Evolutionary conservation across 1,140 invertebrate species (phyloP).

Genomic region (Nasonia vitripennis): DNA sequence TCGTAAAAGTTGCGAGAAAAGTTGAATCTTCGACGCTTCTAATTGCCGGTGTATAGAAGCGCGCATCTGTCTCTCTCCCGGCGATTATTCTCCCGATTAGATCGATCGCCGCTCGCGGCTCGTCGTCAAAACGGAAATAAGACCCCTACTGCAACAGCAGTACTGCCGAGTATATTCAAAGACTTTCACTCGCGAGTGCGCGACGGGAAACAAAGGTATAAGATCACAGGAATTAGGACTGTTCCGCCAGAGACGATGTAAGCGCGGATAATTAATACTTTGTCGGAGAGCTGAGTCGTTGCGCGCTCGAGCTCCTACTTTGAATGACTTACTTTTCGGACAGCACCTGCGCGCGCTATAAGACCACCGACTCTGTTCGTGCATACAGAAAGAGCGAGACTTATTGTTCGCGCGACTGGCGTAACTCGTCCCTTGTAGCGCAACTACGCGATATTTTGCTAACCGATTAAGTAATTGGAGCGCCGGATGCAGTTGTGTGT

Average conservation of each 20-base stretch:
- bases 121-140: slow-evolving; percentile 35
- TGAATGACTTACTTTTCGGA: neutral
- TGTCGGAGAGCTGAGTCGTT: neutral
- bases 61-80: neutral
- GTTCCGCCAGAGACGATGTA: slow-evolving; percentile 28
- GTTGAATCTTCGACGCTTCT: neutral
- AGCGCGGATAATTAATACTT: slow-evolving; percentile 40
- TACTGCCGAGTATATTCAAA: neutral
- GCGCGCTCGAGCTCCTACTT: neutral
- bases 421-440: neutral
- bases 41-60: neutral
- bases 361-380: neutral
- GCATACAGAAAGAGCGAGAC: no score
- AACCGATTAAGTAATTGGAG: slow-evolving; percentile 45
- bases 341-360: neutral
- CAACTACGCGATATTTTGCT: neutral
- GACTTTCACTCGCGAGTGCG: slow-evolving; percentile 12
- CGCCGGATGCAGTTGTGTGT: neutral
- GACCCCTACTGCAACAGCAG: neutral
- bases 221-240: slow-evolving; percentile 33
- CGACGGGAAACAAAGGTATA: slow-evolving; percentile 6
- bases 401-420: slow-evolving; percentile 22
- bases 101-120: neutral
- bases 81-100: neutral
- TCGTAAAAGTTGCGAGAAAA: slow-evolving; percentile 26